These are phyloP conservation scores for Rutpela maculata DNA, from an alignment of 2,888 invertebrate species.

Conservation along the genomic window DNA sequence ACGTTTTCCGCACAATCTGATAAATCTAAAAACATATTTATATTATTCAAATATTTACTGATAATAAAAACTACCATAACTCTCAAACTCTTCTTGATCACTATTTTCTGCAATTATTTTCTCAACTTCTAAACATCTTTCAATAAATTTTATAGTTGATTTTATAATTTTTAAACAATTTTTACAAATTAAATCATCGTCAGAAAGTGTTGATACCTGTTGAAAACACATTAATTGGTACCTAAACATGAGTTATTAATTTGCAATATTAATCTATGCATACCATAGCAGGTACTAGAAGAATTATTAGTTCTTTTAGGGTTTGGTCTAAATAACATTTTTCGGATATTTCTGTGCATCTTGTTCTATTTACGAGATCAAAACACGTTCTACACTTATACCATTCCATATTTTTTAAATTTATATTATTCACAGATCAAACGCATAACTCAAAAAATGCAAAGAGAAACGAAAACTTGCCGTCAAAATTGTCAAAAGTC, in stretches of 20 bases:
- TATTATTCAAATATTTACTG: neutral
- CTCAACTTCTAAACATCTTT: conserved; percentile 29
- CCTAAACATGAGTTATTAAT: neutral
- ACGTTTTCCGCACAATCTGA: neutral
- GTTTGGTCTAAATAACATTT: conserved; percentile 23
- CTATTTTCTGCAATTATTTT: neutral
- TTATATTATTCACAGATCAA: neutral
- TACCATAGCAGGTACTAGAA: conserved; percentile 32
- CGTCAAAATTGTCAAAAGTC: neutral
- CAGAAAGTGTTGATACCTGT: conserved; percentile 14
- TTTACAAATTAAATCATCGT: conserved; percentile 15
- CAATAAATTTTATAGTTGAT: conserved; percentile 15
- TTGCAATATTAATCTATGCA: neutral
- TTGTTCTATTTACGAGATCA: neutral
- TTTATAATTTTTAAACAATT: conserved; percentile 8
- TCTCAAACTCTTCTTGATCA: neutral
- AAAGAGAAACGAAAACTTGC: neutral
- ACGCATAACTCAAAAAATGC: neutral
- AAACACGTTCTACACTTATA: conserved; percentile 25
- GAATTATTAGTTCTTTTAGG: conserved; percentile 5
- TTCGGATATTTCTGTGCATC: neutral
- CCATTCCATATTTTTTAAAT: conserved; percentile 10
- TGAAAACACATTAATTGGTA: neutral
- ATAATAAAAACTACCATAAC: neutral
- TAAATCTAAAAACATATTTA: neutral